Evolutionary conservation across 2,888 invertebrate genomes (phyloP).

Genomic region (Andrena bucephala): DNA sequence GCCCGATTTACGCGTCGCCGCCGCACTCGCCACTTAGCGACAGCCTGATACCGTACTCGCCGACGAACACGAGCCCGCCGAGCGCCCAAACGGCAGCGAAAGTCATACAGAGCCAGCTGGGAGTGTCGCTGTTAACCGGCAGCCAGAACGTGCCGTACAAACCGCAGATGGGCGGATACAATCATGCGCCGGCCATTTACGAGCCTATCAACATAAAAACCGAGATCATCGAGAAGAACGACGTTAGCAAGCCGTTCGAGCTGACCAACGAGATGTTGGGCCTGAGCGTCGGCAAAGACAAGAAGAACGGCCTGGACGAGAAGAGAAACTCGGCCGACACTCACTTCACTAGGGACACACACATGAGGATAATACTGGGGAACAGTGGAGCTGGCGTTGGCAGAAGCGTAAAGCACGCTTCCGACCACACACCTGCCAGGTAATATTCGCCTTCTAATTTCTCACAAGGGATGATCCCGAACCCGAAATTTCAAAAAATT

Average conservation of each 20-base stretch:
- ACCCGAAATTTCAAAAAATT: too few species aligned
- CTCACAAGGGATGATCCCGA: not conserved
- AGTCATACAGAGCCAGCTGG: constrained; percentile 83
- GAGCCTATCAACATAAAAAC: constrained; percentile 84
- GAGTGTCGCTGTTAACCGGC: constrained; percentile 81
- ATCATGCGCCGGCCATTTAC: constrained; percentile 81
- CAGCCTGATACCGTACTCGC: constrained; percentile 85
- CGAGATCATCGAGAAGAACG: constrained; percentile 80
- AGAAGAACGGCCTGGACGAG: constrained; percentile 80
- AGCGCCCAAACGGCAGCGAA: constrained; percentile 83
- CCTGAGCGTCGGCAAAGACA: constrained; percentile 78
- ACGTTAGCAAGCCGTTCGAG: constrained; percentile 81
- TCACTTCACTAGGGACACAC: constrained; percentile 95
- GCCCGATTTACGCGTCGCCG: constrained; percentile 93
- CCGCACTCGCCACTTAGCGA: constrained; percentile 90
- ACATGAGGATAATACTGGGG: constrained; percentile 95
- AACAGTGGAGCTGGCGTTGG: constrained; percentile 84
- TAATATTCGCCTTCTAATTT: constrained; percentile 48
- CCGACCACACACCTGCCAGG: constrained; percentile 80
- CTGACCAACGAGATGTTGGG: constrained; percentile 84
- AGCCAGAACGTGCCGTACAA: constrained; percentile 83
- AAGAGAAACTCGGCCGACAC: constrained; percentile 88
- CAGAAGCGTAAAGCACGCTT: constrained; percentile 80
- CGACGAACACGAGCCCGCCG: constrained; percentile 83
- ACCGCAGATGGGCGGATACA: constrained; percentile 77